Conservation (phyloP, 2,113 vertebrate genomes). For the Mandrillus leucophaeus region DNA sequence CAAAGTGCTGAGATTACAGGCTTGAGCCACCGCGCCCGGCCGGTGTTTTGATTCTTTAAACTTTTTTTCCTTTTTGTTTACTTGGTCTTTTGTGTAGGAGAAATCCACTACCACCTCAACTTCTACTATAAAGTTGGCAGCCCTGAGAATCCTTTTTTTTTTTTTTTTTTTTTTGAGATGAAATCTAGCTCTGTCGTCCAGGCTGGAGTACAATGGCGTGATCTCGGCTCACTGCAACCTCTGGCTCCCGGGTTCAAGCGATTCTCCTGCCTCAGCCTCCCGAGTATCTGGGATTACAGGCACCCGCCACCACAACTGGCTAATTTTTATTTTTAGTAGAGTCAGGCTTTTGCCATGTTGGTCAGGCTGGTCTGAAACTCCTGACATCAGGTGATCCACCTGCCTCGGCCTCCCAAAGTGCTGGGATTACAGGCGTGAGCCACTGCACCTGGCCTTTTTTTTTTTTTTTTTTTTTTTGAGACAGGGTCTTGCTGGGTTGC, state of each 20-base stretch:
- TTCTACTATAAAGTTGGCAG: neutral
- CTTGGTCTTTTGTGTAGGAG: neutral
- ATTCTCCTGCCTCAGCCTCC: neutral
- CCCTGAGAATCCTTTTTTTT: neutral
- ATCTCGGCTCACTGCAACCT: neutral
- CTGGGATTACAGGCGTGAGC: neutral
- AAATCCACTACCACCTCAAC: neutral
- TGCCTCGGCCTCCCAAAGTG: neutral
- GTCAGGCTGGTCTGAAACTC: too few species aligned
- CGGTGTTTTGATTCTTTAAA: neutral
- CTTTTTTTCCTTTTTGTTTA: neutral
- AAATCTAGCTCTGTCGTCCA: neutral
- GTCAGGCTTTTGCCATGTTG: too few species aligned
- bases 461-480: too few species aligned
- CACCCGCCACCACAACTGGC: too few species aligned
- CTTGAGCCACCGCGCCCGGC: too few species aligned
- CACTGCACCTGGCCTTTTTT: neutral
- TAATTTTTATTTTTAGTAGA: too few species aligned
- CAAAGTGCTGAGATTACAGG: too few species aligned
- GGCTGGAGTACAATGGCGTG: accelerated
- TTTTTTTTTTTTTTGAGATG: neutral
- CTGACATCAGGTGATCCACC: too few species aligned
- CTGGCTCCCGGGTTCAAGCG: neutral
- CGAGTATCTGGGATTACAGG: too few species aligned
- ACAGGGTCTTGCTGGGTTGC: too few species aligned